Percentiles rank a stretch among this genome's conserved stretches.
phyloP scores from a whole-genome alignment of 2,797 vertebrate species.

The Tachyglossus aculeatus region DNA sequence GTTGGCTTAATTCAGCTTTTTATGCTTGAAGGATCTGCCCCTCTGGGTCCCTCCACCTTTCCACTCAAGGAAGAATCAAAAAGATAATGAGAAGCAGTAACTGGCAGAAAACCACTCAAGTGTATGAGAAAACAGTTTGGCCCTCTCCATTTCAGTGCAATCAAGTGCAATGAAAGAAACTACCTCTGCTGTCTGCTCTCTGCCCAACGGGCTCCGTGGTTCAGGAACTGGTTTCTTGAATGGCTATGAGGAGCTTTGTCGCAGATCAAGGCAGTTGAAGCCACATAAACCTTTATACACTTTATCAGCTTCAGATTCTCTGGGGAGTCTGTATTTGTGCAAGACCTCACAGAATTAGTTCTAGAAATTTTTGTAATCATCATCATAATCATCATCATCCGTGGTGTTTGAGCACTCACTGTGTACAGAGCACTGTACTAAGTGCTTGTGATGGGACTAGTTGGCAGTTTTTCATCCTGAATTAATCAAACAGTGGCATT shows the following conservation, averaged over 20 bases:
- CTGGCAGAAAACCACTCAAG: not conserved
- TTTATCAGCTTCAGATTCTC: no score
- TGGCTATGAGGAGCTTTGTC: not conserved
- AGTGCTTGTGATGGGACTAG: no score
- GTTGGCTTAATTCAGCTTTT: not conserved
- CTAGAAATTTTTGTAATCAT: no score
- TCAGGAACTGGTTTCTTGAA: not conserved
- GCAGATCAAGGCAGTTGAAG: no score
- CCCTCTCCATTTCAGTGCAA: not conserved
- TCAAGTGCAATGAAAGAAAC: not conserved
- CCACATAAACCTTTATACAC: no score
- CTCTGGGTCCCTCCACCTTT: not conserved
- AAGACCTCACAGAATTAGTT: no score
- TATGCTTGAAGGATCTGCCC: not conserved
- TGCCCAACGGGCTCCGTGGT: not conserved
- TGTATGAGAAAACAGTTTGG: not conserved
- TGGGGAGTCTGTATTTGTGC: no score
- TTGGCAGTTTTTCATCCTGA: no score
- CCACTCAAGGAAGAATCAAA: not conserved
- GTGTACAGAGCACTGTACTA: no score
- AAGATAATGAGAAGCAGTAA: not conserved
- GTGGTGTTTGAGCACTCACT: no score
- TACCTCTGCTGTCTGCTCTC: not conserved
- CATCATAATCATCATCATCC: no score
- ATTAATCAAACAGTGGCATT: no score